Conservation (phyloP, 1,140 invertebrate genomes). For the Temnothorax curvispinosus region DNA sequence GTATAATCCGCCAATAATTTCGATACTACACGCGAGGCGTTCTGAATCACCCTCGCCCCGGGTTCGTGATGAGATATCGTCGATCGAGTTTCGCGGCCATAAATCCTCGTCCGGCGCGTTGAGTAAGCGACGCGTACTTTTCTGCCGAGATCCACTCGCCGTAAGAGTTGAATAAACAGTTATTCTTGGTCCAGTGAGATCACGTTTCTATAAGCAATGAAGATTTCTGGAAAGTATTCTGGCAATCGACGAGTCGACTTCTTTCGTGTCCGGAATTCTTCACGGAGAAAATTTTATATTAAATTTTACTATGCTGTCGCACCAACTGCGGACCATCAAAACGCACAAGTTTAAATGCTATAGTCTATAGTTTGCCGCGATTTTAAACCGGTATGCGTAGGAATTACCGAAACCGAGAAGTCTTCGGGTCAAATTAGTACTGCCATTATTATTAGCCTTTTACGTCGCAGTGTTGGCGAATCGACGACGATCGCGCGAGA, state of each 20-base stretch:
- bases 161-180: not conserved
- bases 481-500: not conserved
- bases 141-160: not conserved
- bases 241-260: not conserved
- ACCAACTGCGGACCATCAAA: no score
- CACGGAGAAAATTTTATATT: no score
- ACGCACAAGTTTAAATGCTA: no score
- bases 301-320: no score
- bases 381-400: not conserved
- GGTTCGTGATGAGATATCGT: not conserved
- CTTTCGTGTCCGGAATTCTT: not conserved
- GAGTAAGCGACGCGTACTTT: conserved; percentile 5
- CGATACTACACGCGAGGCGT: not conserved
- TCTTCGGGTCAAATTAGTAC: no score
- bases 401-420: not conserved
- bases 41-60: not conserved
- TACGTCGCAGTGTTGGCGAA: no score
- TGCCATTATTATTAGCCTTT: not conserved
- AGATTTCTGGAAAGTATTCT: not conserved
- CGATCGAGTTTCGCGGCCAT: not conserved
- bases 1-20: not conserved
- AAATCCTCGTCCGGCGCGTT: not conserved
- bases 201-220: not conserved
- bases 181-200: not conserved
- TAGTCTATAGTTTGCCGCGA: no score